phyloP scores from a whole-genome alignment of 2,113 vertebrate species.

The Ageneiosus marmoratus region DNA sequence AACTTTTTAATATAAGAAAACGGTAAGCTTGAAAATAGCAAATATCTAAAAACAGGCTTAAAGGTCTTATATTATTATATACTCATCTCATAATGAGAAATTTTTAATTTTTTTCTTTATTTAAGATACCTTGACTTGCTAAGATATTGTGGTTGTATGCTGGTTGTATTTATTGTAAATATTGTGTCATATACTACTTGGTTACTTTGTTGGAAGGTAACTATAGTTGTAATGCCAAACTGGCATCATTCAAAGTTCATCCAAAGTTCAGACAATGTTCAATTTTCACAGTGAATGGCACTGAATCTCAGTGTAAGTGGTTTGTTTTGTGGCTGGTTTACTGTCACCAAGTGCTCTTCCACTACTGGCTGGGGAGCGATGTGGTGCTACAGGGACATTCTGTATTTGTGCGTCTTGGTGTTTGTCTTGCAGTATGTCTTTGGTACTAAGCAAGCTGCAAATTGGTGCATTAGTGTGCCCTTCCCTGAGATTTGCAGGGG shows the following conservation, averaged over 20 bases:
- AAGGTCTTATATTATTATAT: not conserved
- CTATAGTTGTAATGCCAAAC: not conserved
- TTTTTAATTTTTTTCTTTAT: not conserved
- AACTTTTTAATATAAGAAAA: not conserved
- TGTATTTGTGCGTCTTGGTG: not conserved
- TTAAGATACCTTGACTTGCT: not conserved
- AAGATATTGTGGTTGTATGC: not conserved
- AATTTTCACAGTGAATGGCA: not conserved
- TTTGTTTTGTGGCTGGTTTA: not conserved
- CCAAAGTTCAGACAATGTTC: not conserved
- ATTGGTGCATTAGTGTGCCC: not conserved
- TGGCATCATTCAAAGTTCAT: not conserved
- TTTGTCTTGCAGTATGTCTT: not conserved
- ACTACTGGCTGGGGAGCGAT: not conserved
- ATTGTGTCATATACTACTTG: not conserved
- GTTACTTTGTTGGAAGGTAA: not conserved
- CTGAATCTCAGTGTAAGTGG: not conserved
- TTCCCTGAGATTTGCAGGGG: conserved; percentile 3
- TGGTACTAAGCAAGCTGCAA: not conserved
- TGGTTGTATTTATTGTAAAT: not conserved
- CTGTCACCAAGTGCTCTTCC: not conserved
- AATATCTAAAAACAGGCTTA: not conserved
- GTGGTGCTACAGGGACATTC: not conserved
- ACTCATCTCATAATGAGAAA: not conserved
- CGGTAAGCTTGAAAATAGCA: not conserved